Evolutionary conservation across 2,888 invertebrate genomes (phyloP).

Genomic region (Keiferia lycopersicella): DNA sequence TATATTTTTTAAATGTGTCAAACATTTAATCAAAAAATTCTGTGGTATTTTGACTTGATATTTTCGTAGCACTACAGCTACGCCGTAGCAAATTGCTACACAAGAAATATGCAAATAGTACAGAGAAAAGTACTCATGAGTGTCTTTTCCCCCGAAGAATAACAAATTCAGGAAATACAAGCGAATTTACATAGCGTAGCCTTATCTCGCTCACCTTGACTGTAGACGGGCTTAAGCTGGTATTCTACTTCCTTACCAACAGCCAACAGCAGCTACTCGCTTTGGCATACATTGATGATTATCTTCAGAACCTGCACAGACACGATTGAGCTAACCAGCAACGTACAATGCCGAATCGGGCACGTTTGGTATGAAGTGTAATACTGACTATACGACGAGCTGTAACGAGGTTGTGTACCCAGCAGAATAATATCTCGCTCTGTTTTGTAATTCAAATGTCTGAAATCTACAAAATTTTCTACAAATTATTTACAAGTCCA

Average conservation of each 20-base stretch:
- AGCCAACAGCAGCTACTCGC: too few relatives aligned
- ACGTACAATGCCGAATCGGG: too few relatives aligned
- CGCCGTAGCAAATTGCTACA: not conserved
- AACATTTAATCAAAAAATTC: too few relatives aligned
- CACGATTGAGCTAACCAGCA: too few relatives aligned
- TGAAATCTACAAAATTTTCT: not conserved
- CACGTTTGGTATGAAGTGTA: too few relatives aligned
- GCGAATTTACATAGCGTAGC: slow-evolving; percentile 3
- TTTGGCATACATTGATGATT: too few relatives aligned
- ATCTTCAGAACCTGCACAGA: too few relatives aligned
- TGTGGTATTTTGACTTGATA: too few relatives aligned
- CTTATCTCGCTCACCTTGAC: slow-evolving; percentile 13
- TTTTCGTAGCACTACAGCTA: not conserved
- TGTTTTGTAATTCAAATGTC: slow-evolving; percentile 11
- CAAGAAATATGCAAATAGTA: not conserved
- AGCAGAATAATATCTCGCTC: slow-evolving; percentile 5
- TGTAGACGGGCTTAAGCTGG: not conserved
- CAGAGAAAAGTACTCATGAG: not conserved
- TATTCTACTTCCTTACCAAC: too few relatives aligned
- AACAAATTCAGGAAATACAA: not conserved
- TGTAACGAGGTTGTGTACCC: not conserved
- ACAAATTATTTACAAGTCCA: slow-evolving; percentile 16
- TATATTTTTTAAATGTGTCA: too few relatives aligned
- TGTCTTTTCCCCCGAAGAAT: not conserved
- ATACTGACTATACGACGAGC: not conserved